Evolutionary conservation across 35 echinoderm and acorn worm species (phyloP).

Genomic region (Patiria miniata): DNA sequence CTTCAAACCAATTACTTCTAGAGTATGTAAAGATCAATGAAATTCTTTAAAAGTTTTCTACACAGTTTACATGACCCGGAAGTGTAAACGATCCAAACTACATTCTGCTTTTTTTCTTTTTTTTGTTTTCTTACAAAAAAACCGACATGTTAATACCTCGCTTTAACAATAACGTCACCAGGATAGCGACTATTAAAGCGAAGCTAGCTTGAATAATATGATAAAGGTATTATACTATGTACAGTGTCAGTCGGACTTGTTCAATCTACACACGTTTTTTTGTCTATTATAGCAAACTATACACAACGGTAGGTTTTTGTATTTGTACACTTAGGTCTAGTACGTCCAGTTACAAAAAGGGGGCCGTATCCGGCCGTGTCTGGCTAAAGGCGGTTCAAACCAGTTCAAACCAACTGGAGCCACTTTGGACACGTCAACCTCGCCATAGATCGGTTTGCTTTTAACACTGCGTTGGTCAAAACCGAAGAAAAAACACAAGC

Average conservation of each 20-base stretch:
- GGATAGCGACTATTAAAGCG: neutral
- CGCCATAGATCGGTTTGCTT: conserved; percentile 1
- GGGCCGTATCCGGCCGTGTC: neutral
- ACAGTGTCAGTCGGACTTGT: neutral
- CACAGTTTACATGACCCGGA: neutral
- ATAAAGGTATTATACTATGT: neutral
- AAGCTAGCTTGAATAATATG: neutral
- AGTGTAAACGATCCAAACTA: conserved; percentile 24
- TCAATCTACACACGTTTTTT: neutral
- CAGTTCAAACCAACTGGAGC: conserved; percentile 5
- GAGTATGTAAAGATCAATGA: conserved; percentile 19
- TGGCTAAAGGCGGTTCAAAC: conserved; percentile 15
- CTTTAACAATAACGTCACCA: neutral
- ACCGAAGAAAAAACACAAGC: conserved; percentile 15
- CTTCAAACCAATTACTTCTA: neutral
- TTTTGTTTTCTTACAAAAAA: conserved; percentile 1
- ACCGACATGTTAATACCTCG: neutral
- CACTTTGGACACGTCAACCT: conserved; percentile 32
- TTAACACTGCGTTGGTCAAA: neutral
- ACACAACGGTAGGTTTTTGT: neutral
- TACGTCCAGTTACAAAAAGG: conserved; percentile 13
- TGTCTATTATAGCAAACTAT: conserved; percentile 7
- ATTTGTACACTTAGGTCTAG: neutral
- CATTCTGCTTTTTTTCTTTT: neutral
- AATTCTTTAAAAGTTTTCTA: neutral